A percentile compares a stretch with the other conserved stretches of the same genome.
Conservation (phyloP, 2,888 invertebrate species). For the Drosophila picticornis region DNA sequence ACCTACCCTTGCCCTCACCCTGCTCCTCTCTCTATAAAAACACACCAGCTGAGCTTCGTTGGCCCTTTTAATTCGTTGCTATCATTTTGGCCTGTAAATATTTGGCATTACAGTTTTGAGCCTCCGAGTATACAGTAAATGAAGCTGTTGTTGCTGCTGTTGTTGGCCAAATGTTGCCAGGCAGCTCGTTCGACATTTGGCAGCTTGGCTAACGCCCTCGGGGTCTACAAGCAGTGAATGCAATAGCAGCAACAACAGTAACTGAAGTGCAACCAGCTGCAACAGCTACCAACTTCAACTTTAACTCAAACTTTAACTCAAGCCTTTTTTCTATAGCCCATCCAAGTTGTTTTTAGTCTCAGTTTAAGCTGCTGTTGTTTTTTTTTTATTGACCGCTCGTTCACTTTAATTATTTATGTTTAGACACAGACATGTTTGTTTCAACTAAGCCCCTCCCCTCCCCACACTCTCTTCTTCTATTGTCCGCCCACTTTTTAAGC, state of each 20-base stretch:
- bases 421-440: conserved; percentile 29
- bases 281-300: conserved; percentile 26
- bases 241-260: conserved; percentile 10
- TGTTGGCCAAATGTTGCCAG: conserved; percentile 46
- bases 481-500: conserved; percentile 7
- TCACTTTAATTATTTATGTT: conserved; percentile 68
- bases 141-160: conserved; percentile 46
- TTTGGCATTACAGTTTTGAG: conserved; percentile 52
- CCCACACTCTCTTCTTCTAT: background rate
- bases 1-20: too few species aligned
- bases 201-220: conserved; percentile 68
- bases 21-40: background rate
- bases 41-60: conserved; percentile 3
- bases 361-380: conserved; percentile 22
- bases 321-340: conserved; percentile 39
- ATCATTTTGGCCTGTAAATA: conserved; percentile 49
- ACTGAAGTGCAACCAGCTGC: conserved; percentile 27
- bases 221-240: conserved; percentile 38
- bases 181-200: conserved; percentile 60
- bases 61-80: conserved; percentile 55
- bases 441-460: conserved; percentile 9
- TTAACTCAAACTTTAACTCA: conserved; percentile 22
- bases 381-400: conserved; percentile 62
- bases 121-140: conserved; percentile 30
- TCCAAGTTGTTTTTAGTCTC: conserved; percentile 37